These are phyloP conservation scores for Spodoptera litura DNA, from an alignment of 1,140 invertebrate genomes.

Conservation along the genomic window DNA sequence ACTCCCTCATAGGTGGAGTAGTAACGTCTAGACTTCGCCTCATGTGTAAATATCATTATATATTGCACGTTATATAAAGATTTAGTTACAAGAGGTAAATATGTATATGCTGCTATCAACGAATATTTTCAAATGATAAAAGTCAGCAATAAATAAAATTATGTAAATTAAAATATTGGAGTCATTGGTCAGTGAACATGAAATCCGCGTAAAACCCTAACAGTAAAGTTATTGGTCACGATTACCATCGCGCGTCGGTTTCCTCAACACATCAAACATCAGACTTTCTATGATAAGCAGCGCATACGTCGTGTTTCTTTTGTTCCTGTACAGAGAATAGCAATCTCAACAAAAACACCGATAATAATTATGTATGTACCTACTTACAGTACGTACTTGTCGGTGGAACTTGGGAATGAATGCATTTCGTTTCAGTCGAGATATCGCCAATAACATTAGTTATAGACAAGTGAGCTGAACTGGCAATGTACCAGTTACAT, in stretches of 20 bases:
- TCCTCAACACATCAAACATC: constrained; percentile 9
- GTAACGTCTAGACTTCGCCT: too few species aligned
- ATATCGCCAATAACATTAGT: too few species aligned
- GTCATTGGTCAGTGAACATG: background rate
- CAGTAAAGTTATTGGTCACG: background rate
- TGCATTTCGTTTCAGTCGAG: too few species aligned
- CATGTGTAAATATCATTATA: too few species aligned
- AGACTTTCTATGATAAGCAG: constrained; percentile 13
- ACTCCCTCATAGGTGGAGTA: too few species aligned
- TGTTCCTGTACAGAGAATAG: background rate
- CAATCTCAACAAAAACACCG: background rate
- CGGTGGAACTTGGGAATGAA: too few species aligned
- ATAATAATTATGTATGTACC: background rate
- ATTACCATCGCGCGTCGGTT: background rate
- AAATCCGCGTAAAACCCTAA: constrained; percentile 33
- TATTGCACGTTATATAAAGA: too few species aligned
- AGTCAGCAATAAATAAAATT: background rate
- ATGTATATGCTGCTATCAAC: too few species aligned
- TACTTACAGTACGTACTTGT: background rate
- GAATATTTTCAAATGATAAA: background rate
- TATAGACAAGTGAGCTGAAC: too few species aligned
- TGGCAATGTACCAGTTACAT: too few species aligned
- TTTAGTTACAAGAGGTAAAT: too few species aligned
- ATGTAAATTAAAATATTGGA: background rate
- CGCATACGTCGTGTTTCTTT: background rate